Evolutionary conservation across 2,888 invertebrate genomes (phyloP).

Genomic region (Ormyrus nitidulus): DNA sequence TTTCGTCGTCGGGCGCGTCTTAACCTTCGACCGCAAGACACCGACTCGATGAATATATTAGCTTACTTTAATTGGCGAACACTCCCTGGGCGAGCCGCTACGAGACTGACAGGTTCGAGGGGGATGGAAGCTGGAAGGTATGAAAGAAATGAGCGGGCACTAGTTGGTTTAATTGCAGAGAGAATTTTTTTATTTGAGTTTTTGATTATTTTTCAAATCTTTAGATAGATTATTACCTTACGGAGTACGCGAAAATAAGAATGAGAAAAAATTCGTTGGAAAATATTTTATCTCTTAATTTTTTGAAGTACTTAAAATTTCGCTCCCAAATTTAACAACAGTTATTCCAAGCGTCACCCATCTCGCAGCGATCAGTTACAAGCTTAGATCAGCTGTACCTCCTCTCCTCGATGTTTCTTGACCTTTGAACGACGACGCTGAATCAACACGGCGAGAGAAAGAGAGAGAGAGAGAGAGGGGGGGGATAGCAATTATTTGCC

Average conservation of each 20-base stretch:
- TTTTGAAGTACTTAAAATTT: too few relatives aligned
- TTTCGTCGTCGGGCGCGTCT: constrained; percentile 61
- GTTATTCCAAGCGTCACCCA: too few relatives aligned
- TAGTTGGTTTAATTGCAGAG: too few relatives aligned
- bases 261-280: too few relatives aligned
- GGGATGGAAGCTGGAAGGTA: neutral
- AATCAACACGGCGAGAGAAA: constrained; percentile 70
- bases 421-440: constrained; percentile 72
- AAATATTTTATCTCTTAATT: too few relatives aligned
- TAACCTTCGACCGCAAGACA: constrained; percentile 65
- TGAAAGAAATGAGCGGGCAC: too few relatives aligned
- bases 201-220: too few relatives aligned
- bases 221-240: too few relatives aligned
- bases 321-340: too few relatives aligned
- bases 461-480: constrained; percentile 54
- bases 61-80: constrained; percentile 70
- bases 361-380: too few relatives aligned
- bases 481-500: constrained; percentile 73
- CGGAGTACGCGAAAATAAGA: too few relatives aligned
- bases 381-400: neutral
- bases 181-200: too few relatives aligned
- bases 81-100: constrained; percentile 60
- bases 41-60: constrained; percentile 75
- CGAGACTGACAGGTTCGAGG: constrained; percentile 9
- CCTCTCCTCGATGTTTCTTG: constrained; percentile 55